Evolutionary conservation across 1,140 invertebrate species (phyloP).

Genomic region (Diploscapter pachys): DNA sequence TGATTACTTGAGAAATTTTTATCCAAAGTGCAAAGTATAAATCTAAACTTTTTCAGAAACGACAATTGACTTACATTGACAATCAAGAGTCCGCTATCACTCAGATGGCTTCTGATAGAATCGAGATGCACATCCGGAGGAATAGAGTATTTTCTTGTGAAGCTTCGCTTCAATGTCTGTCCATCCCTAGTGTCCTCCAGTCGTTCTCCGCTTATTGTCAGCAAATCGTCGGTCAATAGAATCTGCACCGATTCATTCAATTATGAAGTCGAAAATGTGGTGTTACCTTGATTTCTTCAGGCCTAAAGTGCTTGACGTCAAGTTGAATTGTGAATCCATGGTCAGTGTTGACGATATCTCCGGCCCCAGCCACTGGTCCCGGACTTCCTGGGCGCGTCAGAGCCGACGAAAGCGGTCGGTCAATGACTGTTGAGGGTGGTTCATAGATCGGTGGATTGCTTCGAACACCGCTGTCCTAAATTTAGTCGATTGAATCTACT

Average conservation of each 20-base stretch:
- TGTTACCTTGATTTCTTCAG: constrained; percentile 41
- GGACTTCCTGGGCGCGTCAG: constrained; percentile 37
- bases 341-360: constrained; percentile 45
- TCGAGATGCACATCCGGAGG: constrained; percentile 35
- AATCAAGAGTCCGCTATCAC: constrained; percentile 37
- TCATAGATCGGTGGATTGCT: too few species aligned
- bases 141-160: constrained; percentile 36
- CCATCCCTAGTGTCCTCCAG: constrained; percentile 34
- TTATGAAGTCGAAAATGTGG: neutral
- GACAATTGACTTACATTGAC: constrained; percentile 28
- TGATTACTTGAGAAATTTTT: neutral
- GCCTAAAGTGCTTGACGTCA: constrained; percentile 41
- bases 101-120: constrained; percentile 37
- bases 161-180: constrained; percentile 35
- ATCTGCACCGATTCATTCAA: constrained; percentile 23
- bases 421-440: too few species aligned
- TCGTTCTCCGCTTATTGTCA: constrained; percentile 39
- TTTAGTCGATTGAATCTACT: too few species aligned
- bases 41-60: neutral
- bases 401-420: neutral
- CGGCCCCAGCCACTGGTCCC: constrained; percentile 38
- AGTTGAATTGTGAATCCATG: constrained; percentile 46
- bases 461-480: too few species aligned
- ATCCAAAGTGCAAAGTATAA: too few species aligned
- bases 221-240: constrained; percentile 33